Evolutionary conservation across 2,888 invertebrate genomes (phyloP).

Genomic region (Gari tellinella): DNA sequence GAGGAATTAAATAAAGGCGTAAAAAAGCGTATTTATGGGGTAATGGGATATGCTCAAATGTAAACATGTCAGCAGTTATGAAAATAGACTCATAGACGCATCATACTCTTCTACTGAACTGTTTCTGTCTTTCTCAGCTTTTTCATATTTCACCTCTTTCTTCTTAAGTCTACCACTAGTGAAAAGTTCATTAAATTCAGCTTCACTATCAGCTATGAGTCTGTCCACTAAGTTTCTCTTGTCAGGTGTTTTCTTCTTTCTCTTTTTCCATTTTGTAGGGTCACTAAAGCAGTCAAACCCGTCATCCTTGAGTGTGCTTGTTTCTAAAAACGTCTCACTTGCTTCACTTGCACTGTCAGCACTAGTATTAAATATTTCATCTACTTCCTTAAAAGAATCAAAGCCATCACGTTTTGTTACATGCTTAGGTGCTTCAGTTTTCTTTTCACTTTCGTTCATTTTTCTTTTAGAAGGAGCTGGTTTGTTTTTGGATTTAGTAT

Average conservation of each 20-base stretch:
- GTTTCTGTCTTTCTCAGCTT: too few relatives aligned
- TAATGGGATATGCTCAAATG: too few relatives aligned
- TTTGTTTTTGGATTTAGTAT: conserved; percentile 33
- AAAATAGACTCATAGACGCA: too few relatives aligned
- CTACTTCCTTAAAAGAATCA: conserved; percentile 37
- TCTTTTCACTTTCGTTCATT: conserved; percentile 9
- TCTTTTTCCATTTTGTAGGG: conserved; percentile 61
- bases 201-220: conserved; percentile 67
- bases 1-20: too few relatives aligned
- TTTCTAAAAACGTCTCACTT: conserved; percentile 45
- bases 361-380: conserved; percentile 48
- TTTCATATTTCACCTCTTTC: neutral
- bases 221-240: conserved; percentile 53
- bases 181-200: conserved; percentile 67
- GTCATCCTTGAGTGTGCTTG: conserved; percentile 69
- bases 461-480: conserved; percentile 54
- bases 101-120: too few relatives aligned
- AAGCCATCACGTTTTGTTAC: conserved; percentile 4
- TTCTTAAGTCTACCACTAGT: conserved; percentile 65
- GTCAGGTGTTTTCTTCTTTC: conserved; percentile 33
- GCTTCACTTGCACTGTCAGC: conserved; percentile 27
- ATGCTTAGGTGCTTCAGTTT: neutral
- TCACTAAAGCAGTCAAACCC: conserved; percentile 52
- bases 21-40: too few relatives aligned
- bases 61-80: too few relatives aligned